phyloP scores from a whole-genome alignment of 1,140 invertebrate species.

The Cardiocondyla obscurior region DNA sequence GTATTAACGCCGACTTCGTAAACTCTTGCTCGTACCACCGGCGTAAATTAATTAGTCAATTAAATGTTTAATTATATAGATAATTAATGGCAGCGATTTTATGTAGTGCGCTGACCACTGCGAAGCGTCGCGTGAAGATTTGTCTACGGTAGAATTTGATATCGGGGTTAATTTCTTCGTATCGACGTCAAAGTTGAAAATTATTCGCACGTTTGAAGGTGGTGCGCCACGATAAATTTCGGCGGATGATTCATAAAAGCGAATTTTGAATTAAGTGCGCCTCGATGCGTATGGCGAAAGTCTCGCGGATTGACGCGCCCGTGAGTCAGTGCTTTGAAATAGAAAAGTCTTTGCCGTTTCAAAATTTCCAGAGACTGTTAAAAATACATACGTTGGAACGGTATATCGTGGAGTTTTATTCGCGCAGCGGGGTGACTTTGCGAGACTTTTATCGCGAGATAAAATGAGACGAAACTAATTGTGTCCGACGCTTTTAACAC shows the following conservation, averaged over 20 bases:
- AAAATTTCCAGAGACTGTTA: not conserved
- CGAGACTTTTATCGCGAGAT: not conserved
- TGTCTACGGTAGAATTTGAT: not conserved
- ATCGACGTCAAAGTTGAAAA: not conserved
- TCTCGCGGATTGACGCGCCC: slow-evolving; percentile 1
- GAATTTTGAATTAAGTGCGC: slow-evolving; percentile 51
- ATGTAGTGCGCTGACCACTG: not conserved
- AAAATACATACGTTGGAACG: slow-evolving; percentile 1
- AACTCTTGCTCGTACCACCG: too few species aligned
- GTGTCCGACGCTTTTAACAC: not conserved
- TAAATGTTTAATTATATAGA: too few species aligned
- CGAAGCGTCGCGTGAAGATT: not conserved
- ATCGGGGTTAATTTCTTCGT: not conserved
- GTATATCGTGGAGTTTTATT: not conserved
- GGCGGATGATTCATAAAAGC: slow-evolving; percentile 45
- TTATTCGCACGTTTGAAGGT: not conserved
- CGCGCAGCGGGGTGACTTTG: not conserved
- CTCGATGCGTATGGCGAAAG: slow-evolving; percentile 36
- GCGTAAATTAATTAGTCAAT: too few species aligned
- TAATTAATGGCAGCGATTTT: too few species aligned
- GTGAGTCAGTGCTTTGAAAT: slow-evolving; percentile 63
- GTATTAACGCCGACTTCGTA: too few species aligned
- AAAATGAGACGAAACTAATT: not conserved
- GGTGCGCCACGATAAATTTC: not conserved
- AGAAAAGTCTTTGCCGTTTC: slow-evolving; percentile 29